A percentile compares a stretch with the other conserved stretches of the same genome.
Conservation (phyloP, 1,140 invertebrate genomes). For the Vanessa tameamea region DNA sequence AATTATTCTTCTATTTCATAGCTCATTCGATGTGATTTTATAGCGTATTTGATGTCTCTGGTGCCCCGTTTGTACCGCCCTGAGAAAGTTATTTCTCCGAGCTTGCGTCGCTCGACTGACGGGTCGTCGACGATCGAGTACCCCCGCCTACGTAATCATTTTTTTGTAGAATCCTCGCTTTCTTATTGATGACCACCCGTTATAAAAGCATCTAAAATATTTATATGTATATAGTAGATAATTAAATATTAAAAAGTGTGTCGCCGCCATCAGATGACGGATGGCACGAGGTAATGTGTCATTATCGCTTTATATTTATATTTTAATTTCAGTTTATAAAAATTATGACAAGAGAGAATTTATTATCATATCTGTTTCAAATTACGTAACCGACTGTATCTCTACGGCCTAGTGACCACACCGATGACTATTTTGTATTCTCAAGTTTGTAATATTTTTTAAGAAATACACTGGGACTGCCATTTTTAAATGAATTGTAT, state of each 20-base stretch:
- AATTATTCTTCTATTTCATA: slow-evolving; percentile 35
- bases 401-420: slow-evolving; percentile 36
- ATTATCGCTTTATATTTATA: slow-evolving; percentile 26
- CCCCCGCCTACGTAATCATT: slow-evolving; percentile 8
- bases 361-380: slow-evolving; percentile 15
- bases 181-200: slow-evolving; percentile 14
- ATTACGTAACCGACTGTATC: slow-evolving; percentile 19
- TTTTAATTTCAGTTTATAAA: slow-evolving; percentile 17
- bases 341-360: slow-evolving; percentile 17
- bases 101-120: not conserved
- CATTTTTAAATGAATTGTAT: slow-evolving; percentile 51
- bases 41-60: not conserved
- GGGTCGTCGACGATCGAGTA: not conserved
- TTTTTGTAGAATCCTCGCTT: slow-evolving; percentile 18
- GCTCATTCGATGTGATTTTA: slow-evolving; percentile 14
- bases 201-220: slow-evolving; percentile 35
- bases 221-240: slow-evolving; percentile 46
- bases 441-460: slow-evolving; percentile 22
- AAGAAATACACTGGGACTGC: slow-evolving; percentile 47
- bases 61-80: not conserved
- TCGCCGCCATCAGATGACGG: slow-evolving; percentile 37
- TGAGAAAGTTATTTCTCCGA: not conserved
- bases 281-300: slow-evolving; percentile 25
- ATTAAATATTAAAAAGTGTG: slow-evolving; percentile 34
- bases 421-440: slow-evolving; percentile 11